Evolutionary conservation across 2,797 vertebrate genomes (phyloP).

Genomic region (Sebastiscus albofasciatus): DNA sequence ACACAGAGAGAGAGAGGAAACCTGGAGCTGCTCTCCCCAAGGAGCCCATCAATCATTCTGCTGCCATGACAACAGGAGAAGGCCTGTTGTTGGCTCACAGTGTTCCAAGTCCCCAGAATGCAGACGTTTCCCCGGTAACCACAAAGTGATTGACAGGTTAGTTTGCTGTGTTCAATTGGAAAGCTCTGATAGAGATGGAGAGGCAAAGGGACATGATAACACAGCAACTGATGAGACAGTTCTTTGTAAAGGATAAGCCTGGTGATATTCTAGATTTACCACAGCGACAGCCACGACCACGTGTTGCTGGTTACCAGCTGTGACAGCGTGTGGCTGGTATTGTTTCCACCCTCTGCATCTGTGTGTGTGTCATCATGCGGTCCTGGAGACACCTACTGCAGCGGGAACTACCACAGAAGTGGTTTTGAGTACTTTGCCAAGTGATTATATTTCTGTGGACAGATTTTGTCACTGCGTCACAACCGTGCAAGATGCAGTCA

Average conservation of each 20-base stretch:
- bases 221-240: neutral
- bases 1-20: neutral
- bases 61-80: conserved; percentile 14
- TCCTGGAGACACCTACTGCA: neutral
- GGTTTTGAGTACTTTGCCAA: neutral
- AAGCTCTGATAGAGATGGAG: neutral
- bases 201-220: neutral
- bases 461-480: too few relatives aligned
- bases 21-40: conserved; percentile 1
- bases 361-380: neutral
- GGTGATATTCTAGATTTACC: neutral
- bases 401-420: neutral
- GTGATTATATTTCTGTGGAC: too few relatives aligned
- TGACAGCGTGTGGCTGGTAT: neutral
- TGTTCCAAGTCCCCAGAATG: neutral
- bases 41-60: conserved; percentile 50
- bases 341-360: neutral
- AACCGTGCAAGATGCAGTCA: neutral
- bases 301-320: too few relatives aligned
- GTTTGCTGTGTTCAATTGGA: neutral
- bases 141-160: neutral
- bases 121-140: neutral
- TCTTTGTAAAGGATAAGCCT: neutral
- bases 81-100: neutral
- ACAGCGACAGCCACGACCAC: neutral